Evolutionary conservation across 2,888 invertebrate species (phyloP).

Genomic region (Drosophila rellima): DNA sequence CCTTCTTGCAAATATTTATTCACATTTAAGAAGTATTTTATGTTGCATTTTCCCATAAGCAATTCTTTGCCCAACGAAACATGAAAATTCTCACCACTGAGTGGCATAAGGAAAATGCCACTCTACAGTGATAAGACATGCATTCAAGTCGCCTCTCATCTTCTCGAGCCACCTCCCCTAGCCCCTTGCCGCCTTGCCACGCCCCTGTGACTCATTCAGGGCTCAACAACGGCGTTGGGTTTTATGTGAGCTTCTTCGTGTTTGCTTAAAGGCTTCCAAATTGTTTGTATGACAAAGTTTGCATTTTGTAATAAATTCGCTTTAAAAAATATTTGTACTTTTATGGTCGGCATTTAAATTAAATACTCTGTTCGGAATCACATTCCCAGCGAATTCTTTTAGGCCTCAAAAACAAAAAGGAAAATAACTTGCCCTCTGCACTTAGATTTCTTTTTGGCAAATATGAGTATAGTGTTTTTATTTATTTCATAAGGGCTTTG

Average conservation of each 20-base stretch:
- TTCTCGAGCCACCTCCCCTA: neutral
- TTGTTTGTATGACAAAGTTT: conserved; percentile 75
- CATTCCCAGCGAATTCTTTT: conserved; percentile 1
- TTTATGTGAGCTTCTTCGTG: conserved; percentile 56
- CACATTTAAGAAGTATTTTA: conserved; percentile 72
- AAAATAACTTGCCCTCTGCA: neutral
- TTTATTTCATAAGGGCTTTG: neutral
- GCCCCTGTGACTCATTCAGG: neutral
- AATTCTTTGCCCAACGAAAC: conserved; percentile 37
- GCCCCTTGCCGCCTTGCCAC: neutral
- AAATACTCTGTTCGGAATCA: conserved; percentile 55
- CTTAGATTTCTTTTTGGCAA: conserved; percentile 1
- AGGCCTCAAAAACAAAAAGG: neutral
- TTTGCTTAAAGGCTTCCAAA: conserved; percentile 57
- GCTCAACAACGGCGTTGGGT: conserved; percentile 22
- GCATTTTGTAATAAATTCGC: conserved; percentile 68
- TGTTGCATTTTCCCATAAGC: conserved; percentile 70
- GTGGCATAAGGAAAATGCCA: conserved; percentile 46
- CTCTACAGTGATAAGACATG: conserved; percentile 68
- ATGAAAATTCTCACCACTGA: conserved; percentile 29
- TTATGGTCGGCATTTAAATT: conserved; percentile 68
- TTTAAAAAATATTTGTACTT: conserved; percentile 64
- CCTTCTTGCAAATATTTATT: conserved; percentile 64
- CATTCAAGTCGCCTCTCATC: conserved; percentile 43
- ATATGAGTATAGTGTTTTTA: neutral